These are phyloP conservation scores for Papio anubis DNA, from an alignment of 2,113 vertebrate genomes.

Conservation along the genomic window DNA sequence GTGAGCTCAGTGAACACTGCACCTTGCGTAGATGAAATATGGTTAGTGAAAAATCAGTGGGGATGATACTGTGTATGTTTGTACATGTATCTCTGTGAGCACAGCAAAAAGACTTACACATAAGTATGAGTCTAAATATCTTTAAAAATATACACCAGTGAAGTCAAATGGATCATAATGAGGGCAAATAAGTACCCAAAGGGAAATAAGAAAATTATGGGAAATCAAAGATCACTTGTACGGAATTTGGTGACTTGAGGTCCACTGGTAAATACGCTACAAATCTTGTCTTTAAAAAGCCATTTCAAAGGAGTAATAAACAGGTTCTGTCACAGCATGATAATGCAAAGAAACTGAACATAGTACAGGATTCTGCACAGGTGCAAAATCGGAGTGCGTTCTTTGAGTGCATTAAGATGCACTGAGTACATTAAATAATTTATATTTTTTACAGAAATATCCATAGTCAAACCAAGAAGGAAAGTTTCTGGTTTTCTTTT, in stretches of 20 bases:
- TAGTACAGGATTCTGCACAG: not conserved
- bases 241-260: not conserved
- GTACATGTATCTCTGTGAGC: not conserved
- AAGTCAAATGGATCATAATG: constrained; percentile 31
- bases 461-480: not conserved
- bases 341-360: constrained; percentile 10
- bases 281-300: constrained; percentile 62
- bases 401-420: not conserved
- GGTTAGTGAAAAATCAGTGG: constrained; percentile 60
- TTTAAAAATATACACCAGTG: constrained; percentile 35
- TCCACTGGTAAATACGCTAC: constrained; percentile 29
- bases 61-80: not conserved
- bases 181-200: not conserved
- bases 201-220: constrained; percentile 47
- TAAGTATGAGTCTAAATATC: constrained; percentile 41
- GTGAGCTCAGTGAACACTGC: constrained; percentile 60
- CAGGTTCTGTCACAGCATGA: not conserved
- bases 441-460: constrained; percentile 6
- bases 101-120: not conserved
- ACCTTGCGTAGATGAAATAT: constrained; percentile 59
- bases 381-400: not conserved
- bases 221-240: constrained; percentile 64
- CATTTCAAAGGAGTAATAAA: not conserved
- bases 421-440: not conserved
- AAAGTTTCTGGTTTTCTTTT: not conserved